Conservation (phyloP, 2,888 invertebrate species). For the Osmoderma eremita region DNA sequence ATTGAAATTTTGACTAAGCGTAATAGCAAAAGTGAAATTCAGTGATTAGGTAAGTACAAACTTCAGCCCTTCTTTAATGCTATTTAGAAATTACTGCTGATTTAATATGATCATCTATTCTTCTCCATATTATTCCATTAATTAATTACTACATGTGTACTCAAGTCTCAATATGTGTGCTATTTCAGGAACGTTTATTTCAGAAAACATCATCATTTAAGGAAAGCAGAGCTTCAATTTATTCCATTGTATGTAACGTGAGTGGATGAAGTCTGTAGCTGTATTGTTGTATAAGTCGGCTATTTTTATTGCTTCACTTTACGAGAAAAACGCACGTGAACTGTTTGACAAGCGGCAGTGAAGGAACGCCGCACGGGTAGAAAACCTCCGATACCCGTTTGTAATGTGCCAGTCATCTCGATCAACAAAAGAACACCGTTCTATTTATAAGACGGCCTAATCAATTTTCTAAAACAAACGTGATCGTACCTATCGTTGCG, state of each 20-base stretch:
- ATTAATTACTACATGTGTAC: too few species aligned
- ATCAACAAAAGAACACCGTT: constrained; percentile 39
- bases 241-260: constrained; percentile 10
- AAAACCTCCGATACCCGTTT: constrained; percentile 32
- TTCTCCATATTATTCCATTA: too few species aligned
- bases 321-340: constrained; percentile 23
- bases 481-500: constrained; percentile 28
- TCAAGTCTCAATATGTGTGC: too few species aligned
- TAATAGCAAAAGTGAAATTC: too few species aligned
- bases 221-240: constrained; percentile 14
- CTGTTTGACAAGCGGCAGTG: constrained; percentile 13
- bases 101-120: too few species aligned
- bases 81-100: too few species aligned
- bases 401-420: constrained; percentile 40
- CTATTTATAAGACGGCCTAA: constrained; percentile 35
- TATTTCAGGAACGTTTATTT: too few species aligned
- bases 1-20: too few species aligned
- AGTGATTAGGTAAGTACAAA: too few species aligned
- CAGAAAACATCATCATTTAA: too few species aligned
- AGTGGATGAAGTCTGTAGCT: neutral
- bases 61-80: too few species aligned
- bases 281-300: too few species aligned
- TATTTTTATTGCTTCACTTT: constrained; percentile 12
- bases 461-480: constrained; percentile 39
- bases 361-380: constrained; percentile 9